Conservation (phyloP, 2,113 vertebrate species). For the Corythaixoides concolor region DNA sequence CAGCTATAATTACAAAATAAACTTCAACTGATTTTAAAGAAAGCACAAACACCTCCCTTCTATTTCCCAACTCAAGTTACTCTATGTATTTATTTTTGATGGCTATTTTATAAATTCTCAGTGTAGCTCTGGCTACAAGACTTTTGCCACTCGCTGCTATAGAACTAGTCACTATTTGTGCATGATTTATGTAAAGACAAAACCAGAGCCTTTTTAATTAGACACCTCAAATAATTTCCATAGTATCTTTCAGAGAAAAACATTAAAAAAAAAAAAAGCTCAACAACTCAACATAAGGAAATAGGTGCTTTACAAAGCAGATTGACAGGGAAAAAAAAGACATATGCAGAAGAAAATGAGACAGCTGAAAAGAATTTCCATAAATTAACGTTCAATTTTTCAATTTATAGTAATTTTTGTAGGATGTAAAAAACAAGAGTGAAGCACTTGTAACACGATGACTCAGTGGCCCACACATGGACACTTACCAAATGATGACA, state of each 20-base stretch:
- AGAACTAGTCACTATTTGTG: not conserved
- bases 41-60: not conserved
- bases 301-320: not conserved
- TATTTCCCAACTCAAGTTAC: not conserved
- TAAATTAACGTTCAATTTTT: not conserved
- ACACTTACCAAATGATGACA: not conserved
- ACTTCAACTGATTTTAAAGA: not conserved
- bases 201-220: not conserved
- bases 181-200: not conserved
- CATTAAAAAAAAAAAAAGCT: not conserved
- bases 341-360: not conserved
- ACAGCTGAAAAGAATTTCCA: not conserved
- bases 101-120: not conserved
- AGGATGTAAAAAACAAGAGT: not conserved
- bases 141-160: not conserved
- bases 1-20: not conserved
- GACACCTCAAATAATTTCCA: not conserved
- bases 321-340: not conserved
- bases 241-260: not conserved
- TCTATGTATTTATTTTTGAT: not conserved
- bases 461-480: not conserved
- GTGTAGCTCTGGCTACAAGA: not conserved
- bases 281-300: not conserved
- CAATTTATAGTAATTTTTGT: not conserved
- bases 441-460: not conserved